Base-by-base conservation (phyloP, 2,797 vertebrate genomes). In the Lepus oiostolus region DNA sequence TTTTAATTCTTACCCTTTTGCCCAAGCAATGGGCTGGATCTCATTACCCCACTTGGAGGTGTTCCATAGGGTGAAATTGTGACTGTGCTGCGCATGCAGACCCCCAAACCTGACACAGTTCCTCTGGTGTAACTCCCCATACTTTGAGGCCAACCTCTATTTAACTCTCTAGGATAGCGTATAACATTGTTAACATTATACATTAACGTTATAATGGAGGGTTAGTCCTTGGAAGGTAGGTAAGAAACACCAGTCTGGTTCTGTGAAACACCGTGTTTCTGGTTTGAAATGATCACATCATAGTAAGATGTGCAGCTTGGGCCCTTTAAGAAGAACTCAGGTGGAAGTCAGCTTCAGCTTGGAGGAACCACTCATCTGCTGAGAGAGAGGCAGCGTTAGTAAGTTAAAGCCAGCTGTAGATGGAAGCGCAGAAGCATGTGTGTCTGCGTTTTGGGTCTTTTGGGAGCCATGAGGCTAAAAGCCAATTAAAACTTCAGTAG, bases 391-490 rank as follows among this genome's bases (percentile, higher is more conserved):
- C 75, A 90, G 95, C 92, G 75, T 80, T 50, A 62, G 67, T 62
- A 47, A 91, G 89, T 93, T 83, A 89, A 81, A 91, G 38, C 60
- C 72, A 70, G 81, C 80, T 38, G 2, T 68, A 94, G 87, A 52
- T 70, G 84, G 79, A 79, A 93, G 75, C 82, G 71, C 28, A 21
- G 10, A 63, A 84, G 81, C 60, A 52, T 81, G n/a, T 88, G 70
- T 30, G 83, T 93, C 92, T 90, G 74, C 94, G 92, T 90, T 95
- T 87, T 92, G 67, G 88, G 95, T 88, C 97, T 97, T 97, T 54
- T 38, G 97, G 95, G 97, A 97, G 71, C 93, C 88, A 86, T 96
- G 93, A 96, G 63, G 76, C 92, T 95, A 92, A 93, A 91, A 97
- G 75, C 90, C 92, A 97, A 94, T 97, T 97, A 96, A 96, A 93